Evolutionary conservation across 2,113 vertebrate genomes (phyloP).

Genomic region (mouse (Mus musculus)): GRCm39 chr4:122786001-122786500

Average conservation of each 20-base stretch:
- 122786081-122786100: background rate
- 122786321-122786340: background rate
- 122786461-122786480: background rate
- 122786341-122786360: background rate
- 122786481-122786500: background rate
- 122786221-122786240: slow-evolving; percentile 13
- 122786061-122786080: background rate
- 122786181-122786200: slow-evolving; percentile 34
- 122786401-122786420: background rate
- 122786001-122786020: background rate
- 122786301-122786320: background rate
- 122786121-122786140: slow-evolving; percentile 8
- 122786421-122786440: background rate
- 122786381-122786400: background rate
- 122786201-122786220: slow-evolving; percentile 45
- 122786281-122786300: background rate
- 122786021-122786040: background rate
- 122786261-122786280: background rate
- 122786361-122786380: background rate
- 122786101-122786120: slow-evolving; percentile 48
- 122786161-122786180: slow-evolving; percentile 4
- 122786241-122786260: slow-evolving; percentile 6
- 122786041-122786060: background rate
- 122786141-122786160: slow-evolving; percentile 57
- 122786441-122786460: background rate